phyloP scores from a whole-genome alignment of 2,113 vertebrate species.

The Oxyruncus cristatus region DNA sequence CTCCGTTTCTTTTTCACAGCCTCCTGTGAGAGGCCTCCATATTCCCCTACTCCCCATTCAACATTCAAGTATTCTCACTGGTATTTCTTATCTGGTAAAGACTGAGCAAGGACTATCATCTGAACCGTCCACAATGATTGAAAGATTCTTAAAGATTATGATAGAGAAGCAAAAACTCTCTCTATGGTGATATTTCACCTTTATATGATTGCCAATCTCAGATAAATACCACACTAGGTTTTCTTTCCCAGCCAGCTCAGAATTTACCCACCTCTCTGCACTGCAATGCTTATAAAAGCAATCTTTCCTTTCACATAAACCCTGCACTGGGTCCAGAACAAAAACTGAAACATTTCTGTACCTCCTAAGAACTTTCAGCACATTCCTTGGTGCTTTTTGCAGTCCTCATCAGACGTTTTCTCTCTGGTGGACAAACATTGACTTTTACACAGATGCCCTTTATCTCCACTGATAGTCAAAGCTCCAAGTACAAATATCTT shows the following conservation, averaged over 20 bases:
- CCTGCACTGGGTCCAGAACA: not conserved
- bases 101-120: not conserved
- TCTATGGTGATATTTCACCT: not conserved
- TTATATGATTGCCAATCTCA: not conserved
- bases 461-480: not conserved
- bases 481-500: not conserved
- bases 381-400: not conserved
- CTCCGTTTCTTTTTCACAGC: not conserved
- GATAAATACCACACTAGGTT: not conserved
- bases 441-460: not conserved
- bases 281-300: not conserved
- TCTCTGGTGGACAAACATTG: not conserved
- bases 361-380: not conserved
- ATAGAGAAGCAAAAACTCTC: not conserved
- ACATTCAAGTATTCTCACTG: not conserved
- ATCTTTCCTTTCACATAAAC: not conserved
- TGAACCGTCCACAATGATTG: not conserved
- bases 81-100: not conserved
- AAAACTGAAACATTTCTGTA: not conserved
- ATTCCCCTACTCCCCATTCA: not conserved
- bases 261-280: not conserved
- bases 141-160: not conserved
- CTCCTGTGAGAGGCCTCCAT: not conserved
- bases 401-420: not conserved
- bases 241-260: not conserved